phyloP scores from a whole-genome alignment of 2,113 vertebrate species.

The Morone saxatilis region DNA sequence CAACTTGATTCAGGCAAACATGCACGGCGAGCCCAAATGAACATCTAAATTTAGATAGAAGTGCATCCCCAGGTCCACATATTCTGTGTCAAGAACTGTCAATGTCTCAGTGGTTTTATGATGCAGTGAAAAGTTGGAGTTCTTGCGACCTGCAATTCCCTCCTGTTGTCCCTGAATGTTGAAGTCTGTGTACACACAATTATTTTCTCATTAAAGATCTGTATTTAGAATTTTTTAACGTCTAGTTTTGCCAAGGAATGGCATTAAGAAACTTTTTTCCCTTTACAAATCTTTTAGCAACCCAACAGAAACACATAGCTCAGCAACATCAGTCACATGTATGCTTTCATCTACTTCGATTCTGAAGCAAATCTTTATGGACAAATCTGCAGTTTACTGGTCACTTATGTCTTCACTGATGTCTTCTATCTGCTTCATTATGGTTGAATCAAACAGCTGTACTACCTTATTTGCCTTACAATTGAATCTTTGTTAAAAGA shows the following conservation, averaged over 20 bases:
- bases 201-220: neutral
- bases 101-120: neutral
- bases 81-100: neutral
- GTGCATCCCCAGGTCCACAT: neutral
- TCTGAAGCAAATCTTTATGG: neutral
- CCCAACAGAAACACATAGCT: neutral
- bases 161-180: neutral
- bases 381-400: constrained; percentile 5
- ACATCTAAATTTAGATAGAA: neutral
- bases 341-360: neutral
- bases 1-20: neutral
- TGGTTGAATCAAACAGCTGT: neutral
- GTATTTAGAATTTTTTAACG: neutral
- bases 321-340: neutral
- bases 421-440: neutral
- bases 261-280: neutral
- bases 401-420: neutral
- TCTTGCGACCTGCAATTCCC: neutral
- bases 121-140: neutral
- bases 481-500: constrained; percentile 18
- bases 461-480: constrained; percentile 15
- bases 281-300: neutral
- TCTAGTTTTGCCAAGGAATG: neutral
- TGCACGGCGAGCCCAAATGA: neutral
- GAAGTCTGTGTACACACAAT: neutral